Evolutionary conservation across 2,797 vertebrate species (phyloP).

Genomic region (Enteromius radiatus): DNA sequence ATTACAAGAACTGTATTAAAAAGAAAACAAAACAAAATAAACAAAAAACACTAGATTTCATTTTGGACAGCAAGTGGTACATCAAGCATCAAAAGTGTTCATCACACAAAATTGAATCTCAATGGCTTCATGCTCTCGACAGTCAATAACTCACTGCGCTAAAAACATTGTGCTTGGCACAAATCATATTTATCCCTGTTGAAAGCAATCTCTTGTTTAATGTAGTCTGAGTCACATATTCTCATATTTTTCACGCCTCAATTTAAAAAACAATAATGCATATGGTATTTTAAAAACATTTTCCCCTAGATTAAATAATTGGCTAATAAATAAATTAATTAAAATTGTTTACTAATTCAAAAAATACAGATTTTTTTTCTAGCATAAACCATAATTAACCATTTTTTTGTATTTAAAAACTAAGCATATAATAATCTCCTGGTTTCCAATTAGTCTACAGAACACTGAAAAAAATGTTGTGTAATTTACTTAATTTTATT

Average conservation of each 20-base stretch:
- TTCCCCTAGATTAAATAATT: not conserved
- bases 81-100: constrained; percentile 19
- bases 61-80: constrained; percentile 4
- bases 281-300: not conserved
- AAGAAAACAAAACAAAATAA: not conserved
- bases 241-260: not conserved
- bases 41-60: not conserved
- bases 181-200: constrained; percentile 13
- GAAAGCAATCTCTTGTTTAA: not conserved
- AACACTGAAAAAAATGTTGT: not conserved
- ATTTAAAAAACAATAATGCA: not conserved
- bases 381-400: not conserved
- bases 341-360: not conserved
- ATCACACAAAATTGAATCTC: constrained; percentile 26
- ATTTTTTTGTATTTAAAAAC: not conserved
- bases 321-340: not conserved
- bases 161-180: not conserved
- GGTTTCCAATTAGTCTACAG: not conserved
- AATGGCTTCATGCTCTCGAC: not conserved
- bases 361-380: not conserved
- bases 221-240: constrained; percentile 1
- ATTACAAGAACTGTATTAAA: not conserved
- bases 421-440: not conserved
- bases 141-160: not conserved
- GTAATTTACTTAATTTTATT: not conserved